Conservation (phyloP, 2,797 vertebrate genomes). For the Glossophaga mutica region DNA sequence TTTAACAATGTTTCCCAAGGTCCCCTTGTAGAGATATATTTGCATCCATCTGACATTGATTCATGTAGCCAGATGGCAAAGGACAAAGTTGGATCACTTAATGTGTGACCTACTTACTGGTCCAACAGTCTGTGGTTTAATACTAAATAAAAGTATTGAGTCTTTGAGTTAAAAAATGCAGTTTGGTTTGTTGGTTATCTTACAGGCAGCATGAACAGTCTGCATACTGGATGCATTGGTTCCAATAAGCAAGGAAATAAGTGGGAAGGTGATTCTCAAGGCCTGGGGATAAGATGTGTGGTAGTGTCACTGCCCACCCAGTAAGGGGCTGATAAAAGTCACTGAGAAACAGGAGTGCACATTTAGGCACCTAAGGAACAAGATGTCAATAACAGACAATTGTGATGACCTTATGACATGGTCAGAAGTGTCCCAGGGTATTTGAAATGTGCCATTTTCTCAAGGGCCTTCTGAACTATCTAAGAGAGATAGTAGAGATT, state of each 20-base stretch:
- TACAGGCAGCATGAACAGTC: constrained; percentile 50
- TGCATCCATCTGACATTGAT: constrained; percentile 87
- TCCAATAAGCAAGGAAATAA: constrained; percentile 49
- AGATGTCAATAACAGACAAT: not conserved
- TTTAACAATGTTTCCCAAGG: constrained; percentile 77
- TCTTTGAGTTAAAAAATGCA: constrained; percentile 83
- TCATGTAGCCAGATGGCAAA: constrained; percentile 91
- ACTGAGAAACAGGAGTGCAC: not conserved
- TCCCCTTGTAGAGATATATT: constrained; percentile 84
- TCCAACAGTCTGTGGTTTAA: constrained; percentile 83
- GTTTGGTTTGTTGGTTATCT: constrained; percentile 78
- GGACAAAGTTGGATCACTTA: constrained; percentile 81
- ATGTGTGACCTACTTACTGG: constrained; percentile 90
- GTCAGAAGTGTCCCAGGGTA: not conserved
- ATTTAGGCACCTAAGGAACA: not conserved
- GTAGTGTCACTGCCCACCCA: not conserved
- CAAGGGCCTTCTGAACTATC: not conserved
- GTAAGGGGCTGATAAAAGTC: constrained; percentile 46
- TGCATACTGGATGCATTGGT: constrained; percentile 18
- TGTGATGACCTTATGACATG: not conserved
- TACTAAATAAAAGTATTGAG: constrained; percentile 80
- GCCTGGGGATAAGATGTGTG: not conserved
- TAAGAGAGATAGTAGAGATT: not conserved
- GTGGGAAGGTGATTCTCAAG: not conserved
- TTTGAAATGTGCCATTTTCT: not conserved